These are phyloP conservation scores for Lucifuga dentata DNA, from an alignment of 2,113 vertebrate species.

Conservation along the genomic window DNA sequence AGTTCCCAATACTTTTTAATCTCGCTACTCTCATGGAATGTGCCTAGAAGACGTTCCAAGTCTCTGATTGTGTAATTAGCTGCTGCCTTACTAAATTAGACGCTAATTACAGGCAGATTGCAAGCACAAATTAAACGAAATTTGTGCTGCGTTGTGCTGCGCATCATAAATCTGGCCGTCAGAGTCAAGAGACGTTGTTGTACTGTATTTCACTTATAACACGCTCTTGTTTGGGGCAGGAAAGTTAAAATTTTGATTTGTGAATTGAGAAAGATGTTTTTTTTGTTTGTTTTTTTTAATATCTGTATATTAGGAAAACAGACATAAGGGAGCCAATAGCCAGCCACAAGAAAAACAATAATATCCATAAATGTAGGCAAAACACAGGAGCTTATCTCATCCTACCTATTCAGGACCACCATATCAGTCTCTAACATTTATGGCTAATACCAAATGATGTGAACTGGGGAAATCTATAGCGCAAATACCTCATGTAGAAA, in stretches of 20 bases:
- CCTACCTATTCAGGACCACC: too few relatives aligned
- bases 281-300: too few relatives aligned
- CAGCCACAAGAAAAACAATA: not conserved
- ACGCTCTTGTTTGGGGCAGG: not conserved
- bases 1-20: not conserved
- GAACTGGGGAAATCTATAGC: too few relatives aligned
- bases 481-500: not conserved
- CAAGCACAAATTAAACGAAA: slow-evolving; percentile 45
- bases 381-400: too few relatives aligned
- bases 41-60: slow-evolving; percentile 21
- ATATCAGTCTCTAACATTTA: too few relatives aligned
- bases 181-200: slow-evolving; percentile 6
- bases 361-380: not conserved
- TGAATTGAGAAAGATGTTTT: slow-evolving; percentile 21
- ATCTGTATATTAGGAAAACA: not conserved
- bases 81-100: slow-evolving; percentile 54
- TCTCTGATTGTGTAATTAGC: slow-evolving; percentile 59
- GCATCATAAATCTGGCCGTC: not conserved
- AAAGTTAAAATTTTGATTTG: slow-evolving; percentile 16
- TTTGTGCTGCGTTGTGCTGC: slow-evolving; percentile 31
- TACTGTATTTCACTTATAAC: slow-evolving; percentile 10
- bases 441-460: too few relatives aligned
- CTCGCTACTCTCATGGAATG: slow-evolving; percentile 13
- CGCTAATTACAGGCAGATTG: slow-evolving; percentile 47
- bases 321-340: not conserved